These are phyloP conservation scores for Zosterops hypoxanthus DNA, from an alignment of 2,113 vertebrate genomes.

Conservation along the genomic window DNA sequence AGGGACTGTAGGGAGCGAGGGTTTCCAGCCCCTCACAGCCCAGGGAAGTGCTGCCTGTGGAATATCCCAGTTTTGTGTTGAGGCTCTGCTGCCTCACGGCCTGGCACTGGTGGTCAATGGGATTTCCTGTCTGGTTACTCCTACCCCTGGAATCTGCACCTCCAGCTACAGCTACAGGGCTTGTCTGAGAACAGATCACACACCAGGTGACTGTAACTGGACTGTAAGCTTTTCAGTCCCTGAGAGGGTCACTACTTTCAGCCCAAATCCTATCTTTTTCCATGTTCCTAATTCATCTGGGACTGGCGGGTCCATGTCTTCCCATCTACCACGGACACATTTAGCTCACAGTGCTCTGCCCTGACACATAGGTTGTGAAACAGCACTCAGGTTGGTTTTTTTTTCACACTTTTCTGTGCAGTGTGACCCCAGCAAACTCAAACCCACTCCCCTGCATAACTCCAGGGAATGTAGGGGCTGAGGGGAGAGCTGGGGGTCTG, in stretches of 20 bases:
- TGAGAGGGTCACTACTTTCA: neutral
- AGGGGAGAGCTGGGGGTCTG: fast-evolving
- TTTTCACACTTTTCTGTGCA: neutral
- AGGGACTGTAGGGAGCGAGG: fast-evolving
- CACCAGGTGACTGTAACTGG: neutral
- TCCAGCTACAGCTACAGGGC: neutral
- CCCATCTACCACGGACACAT: fast-evolving
- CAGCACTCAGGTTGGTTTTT: neutral
- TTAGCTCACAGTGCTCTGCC: neutral
- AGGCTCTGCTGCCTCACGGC: neutral
- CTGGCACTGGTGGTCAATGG: no score
- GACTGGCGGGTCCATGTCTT: neutral
- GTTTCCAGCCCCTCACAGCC: neutral
- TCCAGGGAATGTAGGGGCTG: fast-evolving
- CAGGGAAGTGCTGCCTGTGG: neutral
- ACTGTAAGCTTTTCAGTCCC: neutral
- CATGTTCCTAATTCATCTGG: neutral
- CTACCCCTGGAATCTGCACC: neutral
- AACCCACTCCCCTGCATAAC: fast-evolving
- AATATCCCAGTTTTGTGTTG: neutral
- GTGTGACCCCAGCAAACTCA: neutral
- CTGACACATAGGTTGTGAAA: no score
- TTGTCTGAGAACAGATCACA: neutral
- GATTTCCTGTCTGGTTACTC: neutral
- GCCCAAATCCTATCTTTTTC: neutral